These are phyloP conservation scores for Macrophya alboannulata DNA, from an alignment of 2,888 invertebrate species.

Conservation along the genomic window DNA sequence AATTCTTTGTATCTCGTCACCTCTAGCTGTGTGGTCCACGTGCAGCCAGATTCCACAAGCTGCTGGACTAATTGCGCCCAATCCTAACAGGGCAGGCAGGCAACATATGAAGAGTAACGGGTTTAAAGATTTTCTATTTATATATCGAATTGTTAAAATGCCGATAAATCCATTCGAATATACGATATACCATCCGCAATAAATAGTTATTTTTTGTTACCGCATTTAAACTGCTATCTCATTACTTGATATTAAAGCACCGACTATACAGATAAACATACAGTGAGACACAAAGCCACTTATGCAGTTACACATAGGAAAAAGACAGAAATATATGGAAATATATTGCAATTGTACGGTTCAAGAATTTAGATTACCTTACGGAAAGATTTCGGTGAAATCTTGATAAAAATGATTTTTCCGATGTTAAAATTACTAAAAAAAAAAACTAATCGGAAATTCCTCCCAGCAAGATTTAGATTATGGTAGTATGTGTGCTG, in stretches of 20 bases:
- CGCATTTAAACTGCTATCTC: background rate
- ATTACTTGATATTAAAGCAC: slow-evolving; percentile 38
- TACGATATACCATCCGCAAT: slow-evolving; percentile 12
- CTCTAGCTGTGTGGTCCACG: slow-evolving; percentile 86
- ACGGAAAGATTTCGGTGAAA: background rate
- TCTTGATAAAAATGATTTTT: no score
- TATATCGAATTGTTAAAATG: slow-evolving; percentile 11
- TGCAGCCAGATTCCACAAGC: slow-evolving; percentile 92
- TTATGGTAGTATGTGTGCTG: no score
- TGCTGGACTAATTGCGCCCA: slow-evolving; percentile 94
- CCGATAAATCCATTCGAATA: background rate
- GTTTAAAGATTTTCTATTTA: slow-evolving; percentile 61
- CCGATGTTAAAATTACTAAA: no score
- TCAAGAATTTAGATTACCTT: background rate
- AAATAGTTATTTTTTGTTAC: no score
- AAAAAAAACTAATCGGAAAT: no score
- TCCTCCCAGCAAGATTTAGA: no score
- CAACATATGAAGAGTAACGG: slow-evolving; percentile 76
- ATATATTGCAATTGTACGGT: background rate
- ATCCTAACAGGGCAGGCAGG: slow-evolving; percentile 84
- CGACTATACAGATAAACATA: slow-evolving; percentile 34
- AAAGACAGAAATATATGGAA: slow-evolving; percentile 23
- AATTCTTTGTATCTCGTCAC: slow-evolving; percentile 81
- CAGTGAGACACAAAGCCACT: slow-evolving; percentile 46
- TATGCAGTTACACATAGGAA: slow-evolving; percentile 26